Conservation (phyloP, 2,888 invertebrate species). For the Reticulitermes lucifugus region DNA sequence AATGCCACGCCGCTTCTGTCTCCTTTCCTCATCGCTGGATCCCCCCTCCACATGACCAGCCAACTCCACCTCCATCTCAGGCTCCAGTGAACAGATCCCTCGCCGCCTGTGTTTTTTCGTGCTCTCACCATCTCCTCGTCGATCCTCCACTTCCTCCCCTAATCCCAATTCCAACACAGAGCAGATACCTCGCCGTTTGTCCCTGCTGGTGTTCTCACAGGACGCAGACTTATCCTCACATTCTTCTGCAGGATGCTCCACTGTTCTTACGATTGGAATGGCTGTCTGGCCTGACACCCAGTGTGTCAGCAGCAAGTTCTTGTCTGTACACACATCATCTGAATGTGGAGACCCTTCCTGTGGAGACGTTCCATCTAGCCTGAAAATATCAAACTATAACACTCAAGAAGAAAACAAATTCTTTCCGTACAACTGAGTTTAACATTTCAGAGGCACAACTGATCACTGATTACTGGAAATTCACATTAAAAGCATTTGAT, state of each 20-base stretch:
- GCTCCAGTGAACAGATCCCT: conserved; percentile 64
- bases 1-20: conserved; percentile 61
- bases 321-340: conserved; percentile 65
- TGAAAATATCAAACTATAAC: background rate
- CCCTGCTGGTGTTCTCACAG: background rate
- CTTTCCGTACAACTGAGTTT: background rate
- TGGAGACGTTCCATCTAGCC: conserved; percentile 15
- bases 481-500: background rate
- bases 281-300: conserved; percentile 59
- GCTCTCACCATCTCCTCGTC: background rate
- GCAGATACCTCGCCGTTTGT: conserved; percentile 19
- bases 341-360: conserved; percentile 59
- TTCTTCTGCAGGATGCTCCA: conserved; percentile 7
- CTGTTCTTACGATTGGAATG: background rate
- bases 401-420: background rate
- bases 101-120: conserved; percentile 56
- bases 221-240: background rate
- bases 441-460: background rate
- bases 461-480: background rate
- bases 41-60: background rate
- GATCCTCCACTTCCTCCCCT: background rate
- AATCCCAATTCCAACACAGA: conserved; percentile 3
- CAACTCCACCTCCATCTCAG: conserved; percentile 36
- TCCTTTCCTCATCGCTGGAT: background rate
- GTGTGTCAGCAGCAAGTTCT: conserved; percentile 67